phyloP scores from a whole-genome alignment of 2,113 vertebrate species.

The Sander lucioperca region DNA sequence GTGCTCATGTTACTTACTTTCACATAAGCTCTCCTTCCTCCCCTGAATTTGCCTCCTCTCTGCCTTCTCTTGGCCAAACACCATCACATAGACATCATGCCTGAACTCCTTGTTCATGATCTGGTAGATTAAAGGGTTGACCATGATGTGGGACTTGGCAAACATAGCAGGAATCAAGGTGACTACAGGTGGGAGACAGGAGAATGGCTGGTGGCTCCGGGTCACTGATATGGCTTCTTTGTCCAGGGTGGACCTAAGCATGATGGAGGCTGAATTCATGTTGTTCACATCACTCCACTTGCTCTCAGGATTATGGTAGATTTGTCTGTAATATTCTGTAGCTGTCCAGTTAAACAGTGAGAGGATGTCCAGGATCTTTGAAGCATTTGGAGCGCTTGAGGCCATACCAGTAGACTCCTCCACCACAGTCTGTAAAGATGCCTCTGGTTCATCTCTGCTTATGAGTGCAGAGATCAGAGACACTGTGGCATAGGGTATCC shows the following conservation, averaged over 20 bases:
- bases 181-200: slow-evolving; percentile 57
- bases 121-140: slow-evolving; percentile 79
- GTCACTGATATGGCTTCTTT: background rate
- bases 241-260: too few species aligned
- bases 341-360: slow-evolving; percentile 59
- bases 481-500: slow-evolving; percentile 73
- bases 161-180: slow-evolving; percentile 70
- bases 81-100: slow-evolving; percentile 41
- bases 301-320: background rate
- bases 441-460: slow-evolving; percentile 42
- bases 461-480: slow-evolving; percentile 71
- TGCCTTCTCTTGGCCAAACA: slow-evolving; percentile 51
- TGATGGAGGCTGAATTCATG: background rate
- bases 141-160: slow-evolving; percentile 77
- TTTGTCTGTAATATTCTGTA: slow-evolving; percentile 39
- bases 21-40: slow-evolving; percentile 20
- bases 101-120: slow-evolving; percentile 75
- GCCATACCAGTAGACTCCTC: background rate
- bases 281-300: slow-evolving; percentile 21
- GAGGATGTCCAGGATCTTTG: slow-evolving; percentile 18
- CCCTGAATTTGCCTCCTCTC: slow-evolving; percentile 31
- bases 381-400: background rate
- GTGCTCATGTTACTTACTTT: slow-evolving; percentile 32
- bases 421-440: background rate
- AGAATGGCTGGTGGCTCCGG: background rate